Evolutionary conservation across 2,888 invertebrate genomes (phyloP), one percentile per base, ranked within the genome.

Genomic region (Ormyrus rosae): DNA sequence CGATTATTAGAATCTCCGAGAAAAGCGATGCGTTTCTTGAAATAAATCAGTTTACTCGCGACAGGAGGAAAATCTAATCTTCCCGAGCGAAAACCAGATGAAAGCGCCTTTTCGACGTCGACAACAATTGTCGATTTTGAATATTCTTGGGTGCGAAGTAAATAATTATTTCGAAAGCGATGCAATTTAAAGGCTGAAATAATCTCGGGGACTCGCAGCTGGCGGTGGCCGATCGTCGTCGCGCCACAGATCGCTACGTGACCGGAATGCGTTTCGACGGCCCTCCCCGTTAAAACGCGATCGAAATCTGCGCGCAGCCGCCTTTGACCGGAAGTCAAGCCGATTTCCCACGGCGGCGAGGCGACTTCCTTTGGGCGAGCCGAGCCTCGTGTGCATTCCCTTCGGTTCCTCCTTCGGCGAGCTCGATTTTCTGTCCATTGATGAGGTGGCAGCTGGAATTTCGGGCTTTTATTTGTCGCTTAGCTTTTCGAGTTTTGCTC

Each of bases 271-370:
- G 69, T 68, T n/a, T 56, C 34, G 10, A n/a, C 46, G 64, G 61
- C 70, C 51, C 68, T 69, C 61, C 60, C 58, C 55, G 19, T 69
- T 72, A 56, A 74, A 68, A 10, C 63, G n/a, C 64, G 65, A 75
- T 65, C 60, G 65, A 76, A 76, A 76, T 70, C 70, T 34, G 34
- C 58, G 63, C 70, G 69, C 48, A 63, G 50, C 73, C 19, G 10
- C 34, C 34, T 45, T 50, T 63, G 75, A 71, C 80, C 76, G 80
- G 80, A 83, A 82, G 83, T 77, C 69, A 69, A 50, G 64, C 50
- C 80, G 72, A 83, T 81, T 82, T 82, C 82, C 83, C 80, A 80
- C 83, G 80, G 67, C 78, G 78, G 74, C 80, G 74, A 65, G 76
- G 80, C 82, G 75, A 71, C 82, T 70, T 81, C 78, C 83, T 70